phyloP scores from a whole-genome alignment of 2,113 vertebrate species.

The Rana temporaria region DNA sequence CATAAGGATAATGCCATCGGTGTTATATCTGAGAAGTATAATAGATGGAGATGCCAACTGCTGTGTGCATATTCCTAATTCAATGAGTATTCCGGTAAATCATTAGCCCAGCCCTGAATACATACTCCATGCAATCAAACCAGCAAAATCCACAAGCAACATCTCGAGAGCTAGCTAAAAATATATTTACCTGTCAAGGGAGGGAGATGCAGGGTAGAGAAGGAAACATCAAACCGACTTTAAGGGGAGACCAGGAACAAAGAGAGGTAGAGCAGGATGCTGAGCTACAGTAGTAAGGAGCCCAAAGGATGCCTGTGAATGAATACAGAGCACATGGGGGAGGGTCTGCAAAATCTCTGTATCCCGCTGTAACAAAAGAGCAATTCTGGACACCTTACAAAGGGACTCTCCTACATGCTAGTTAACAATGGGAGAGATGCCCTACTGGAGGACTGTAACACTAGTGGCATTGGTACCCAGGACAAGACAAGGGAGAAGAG shows the following conservation, averaged over 20 bases:
- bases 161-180: background rate
- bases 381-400: background rate
- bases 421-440: background rate
- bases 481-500: background rate
- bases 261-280: slow-evolving; percentile 23
- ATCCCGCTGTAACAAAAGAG: slow-evolving; percentile 1
- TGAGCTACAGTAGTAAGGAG: background rate
- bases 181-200: slow-evolving; percentile 50
- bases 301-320: slow-evolving; percentile 19
- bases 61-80: background rate
- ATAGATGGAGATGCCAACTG: too few relatives aligned
- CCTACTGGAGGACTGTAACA: background rate
- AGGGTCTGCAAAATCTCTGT: slow-evolving; percentile 28
- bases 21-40: too few relatives aligned
- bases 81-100: background rate
- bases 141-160: background rate
- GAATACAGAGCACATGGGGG: slow-evolving; percentile 2
- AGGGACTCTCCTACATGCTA: background rate
- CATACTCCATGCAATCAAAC: background rate
- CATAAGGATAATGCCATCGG: background rate
- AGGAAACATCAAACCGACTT: slow-evolving; percentile 19
- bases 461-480: background rate
- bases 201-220: slow-evolving; percentile 17
- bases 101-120: background rate
- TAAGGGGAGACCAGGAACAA: slow-evolving; percentile 37